phyloP scores from a whole-genome alignment of 2,797 vertebrate species.

The Carduelis carduelis region DNA sequence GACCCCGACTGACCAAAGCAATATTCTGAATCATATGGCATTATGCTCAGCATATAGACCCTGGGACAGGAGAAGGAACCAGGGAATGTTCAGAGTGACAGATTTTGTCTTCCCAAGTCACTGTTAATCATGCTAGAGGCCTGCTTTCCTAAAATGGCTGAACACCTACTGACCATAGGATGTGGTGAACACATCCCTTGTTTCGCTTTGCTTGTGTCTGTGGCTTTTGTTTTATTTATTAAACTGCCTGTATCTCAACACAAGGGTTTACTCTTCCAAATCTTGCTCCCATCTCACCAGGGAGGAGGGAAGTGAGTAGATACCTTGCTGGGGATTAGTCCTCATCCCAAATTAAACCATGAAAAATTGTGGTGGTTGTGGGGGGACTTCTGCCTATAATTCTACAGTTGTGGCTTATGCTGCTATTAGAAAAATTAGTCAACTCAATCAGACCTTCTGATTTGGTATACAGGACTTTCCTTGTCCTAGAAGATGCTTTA shows the following conservation, averaged over 20 bases:
- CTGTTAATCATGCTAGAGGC: neutral
- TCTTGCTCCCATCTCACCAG: neutral
- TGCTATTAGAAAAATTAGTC: constrained; percentile 9
- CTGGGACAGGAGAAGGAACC: neutral
- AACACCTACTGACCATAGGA: neutral
- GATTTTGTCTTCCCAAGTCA: neutral
- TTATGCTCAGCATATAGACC: neutral
- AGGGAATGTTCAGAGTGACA: neutral
- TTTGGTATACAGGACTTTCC: neutral
- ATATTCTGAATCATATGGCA: neutral
- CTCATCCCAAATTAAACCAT: neutral
- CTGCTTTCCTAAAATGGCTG: neutral
- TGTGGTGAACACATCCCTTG: neutral
- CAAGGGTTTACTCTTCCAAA: neutral
- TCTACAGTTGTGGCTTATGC: constrained; percentile 4
- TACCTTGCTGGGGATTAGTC: neutral
- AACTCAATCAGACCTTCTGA: neutral
- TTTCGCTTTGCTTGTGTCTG: neutral
- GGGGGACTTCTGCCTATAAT: constrained; percentile 26
- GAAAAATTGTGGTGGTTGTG: neutral
- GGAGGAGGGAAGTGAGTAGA: neutral
- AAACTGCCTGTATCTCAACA: neutral
- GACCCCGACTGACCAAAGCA: neutral
- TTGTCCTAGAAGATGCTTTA: constrained; percentile 15
- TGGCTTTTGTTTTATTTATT: neutral